Evolutionary conservation across 2,888 invertebrate species (phyloP).

Genomic region (Mythimna loreyi): DNA sequence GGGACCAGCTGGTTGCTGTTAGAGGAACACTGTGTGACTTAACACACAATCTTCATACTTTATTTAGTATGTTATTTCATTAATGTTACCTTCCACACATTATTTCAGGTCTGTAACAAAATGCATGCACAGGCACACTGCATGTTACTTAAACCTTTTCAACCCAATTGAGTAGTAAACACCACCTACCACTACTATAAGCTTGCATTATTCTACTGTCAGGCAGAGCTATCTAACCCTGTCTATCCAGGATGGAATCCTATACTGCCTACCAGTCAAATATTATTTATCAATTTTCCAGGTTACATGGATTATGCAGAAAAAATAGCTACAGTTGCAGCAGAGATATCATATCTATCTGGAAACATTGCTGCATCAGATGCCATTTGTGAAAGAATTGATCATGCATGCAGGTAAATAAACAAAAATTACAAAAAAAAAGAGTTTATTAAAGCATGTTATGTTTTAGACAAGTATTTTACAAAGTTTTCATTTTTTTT

Average conservation of each 20-base stretch:
- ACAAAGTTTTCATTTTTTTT: slow-evolving; percentile 59
- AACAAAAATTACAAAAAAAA: slow-evolving; percentile 64
- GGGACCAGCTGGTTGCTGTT: slow-evolving; percentile 86
- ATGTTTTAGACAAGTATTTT: slow-evolving; percentile 66
- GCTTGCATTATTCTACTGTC: not conserved
- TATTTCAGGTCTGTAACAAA: not conserved
- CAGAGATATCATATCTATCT: slow-evolving; percentile 89
- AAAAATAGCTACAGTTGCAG: slow-evolving; percentile 88
- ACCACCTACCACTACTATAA: not conserved
- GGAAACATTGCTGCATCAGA: slow-evolving; percentile 89
- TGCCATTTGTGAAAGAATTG: slow-evolving; percentile 89
- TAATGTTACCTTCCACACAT: not conserved
- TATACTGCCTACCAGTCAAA: not conserved
- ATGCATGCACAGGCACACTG: not conserved
- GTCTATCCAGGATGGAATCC: too few species aligned
- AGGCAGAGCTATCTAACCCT: too few species aligned
- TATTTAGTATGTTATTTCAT: slow-evolving; percentile 77
- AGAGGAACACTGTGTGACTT: slow-evolving; percentile 84
- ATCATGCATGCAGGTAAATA: slow-evolving; percentile 85
- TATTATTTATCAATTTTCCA: slow-evolving; percentile 50
- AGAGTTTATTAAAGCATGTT: slow-evolving; percentile 78
- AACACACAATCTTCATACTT: slow-evolving; percentile 82
- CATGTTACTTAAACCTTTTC: not conserved
- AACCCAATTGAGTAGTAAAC: not conserved
- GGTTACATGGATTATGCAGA: slow-evolving; percentile 91